Percentiles rank a stretch among this genome's conserved stretches.
Evolutionary conservation across 2,113 vertebrate species (phyloP).

Genomic region (Phoxinus phoxinus): DNA sequence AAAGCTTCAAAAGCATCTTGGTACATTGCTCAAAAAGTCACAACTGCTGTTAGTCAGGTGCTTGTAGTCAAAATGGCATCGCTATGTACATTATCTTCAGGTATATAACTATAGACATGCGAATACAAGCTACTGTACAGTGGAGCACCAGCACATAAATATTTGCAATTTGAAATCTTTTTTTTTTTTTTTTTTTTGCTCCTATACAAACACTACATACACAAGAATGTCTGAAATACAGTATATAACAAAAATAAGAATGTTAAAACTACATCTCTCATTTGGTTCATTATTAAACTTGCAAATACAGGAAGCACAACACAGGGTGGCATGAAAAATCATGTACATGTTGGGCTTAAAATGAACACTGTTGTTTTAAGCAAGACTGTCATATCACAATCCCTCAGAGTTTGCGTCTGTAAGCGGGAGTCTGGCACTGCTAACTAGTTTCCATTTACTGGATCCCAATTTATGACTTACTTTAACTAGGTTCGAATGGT

Average conservation of each 20-base stretch:
- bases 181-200: slow-evolving; percentile 39
- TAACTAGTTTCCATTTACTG: background rate
- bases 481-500: background rate
- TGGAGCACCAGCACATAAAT: slow-evolving; percentile 48
- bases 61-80: slow-evolving; percentile 43
- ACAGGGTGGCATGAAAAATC: slow-evolving; percentile 14
- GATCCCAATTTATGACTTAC: background rate
- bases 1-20: slow-evolving; percentile 24
- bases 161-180: slow-evolving; percentile 10
- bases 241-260: slow-evolving; percentile 55
- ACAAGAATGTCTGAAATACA: slow-evolving; percentile 50
- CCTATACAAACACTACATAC: slow-evolving; percentile 54
- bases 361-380: background rate
- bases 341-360: slow-evolving; percentile 22
- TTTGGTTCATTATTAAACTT: slow-evolving; percentile 38
- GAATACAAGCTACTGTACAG: slow-evolving; percentile 40
- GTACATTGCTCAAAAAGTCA: slow-evolving; percentile 42
- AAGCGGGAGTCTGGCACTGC: slow-evolving; percentile 26
- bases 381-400: background rate
- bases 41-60: slow-evolving; percentile 40
- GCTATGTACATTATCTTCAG: slow-evolving; percentile 56
- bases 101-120: slow-evolving; percentile 45
- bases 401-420: background rate
- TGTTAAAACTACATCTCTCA: slow-evolving; percentile 48
- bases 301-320: slow-evolving; percentile 54